Percentiles rank a stretch among this genome's conserved stretches.
Evolutionary conservation across 2,113 vertebrate genomes (phyloP).

Genomic region (Danionella cerebrum): DNA sequence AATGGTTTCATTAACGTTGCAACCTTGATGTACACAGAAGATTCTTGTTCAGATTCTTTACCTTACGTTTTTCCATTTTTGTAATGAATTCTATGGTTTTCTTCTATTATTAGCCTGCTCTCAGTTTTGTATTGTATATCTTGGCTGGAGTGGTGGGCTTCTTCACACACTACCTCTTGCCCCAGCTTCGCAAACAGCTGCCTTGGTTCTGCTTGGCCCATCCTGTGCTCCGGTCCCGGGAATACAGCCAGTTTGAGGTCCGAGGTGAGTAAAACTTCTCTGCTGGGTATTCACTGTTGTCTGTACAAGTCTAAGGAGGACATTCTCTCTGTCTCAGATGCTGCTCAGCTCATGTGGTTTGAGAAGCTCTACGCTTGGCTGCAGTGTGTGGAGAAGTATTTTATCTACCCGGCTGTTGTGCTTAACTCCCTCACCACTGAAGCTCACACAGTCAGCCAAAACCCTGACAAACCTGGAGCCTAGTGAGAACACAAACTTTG

Average conservation of each 20-base stretch:
- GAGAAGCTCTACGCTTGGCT: slow-evolving; percentile 85
- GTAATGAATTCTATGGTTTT: not conserved
- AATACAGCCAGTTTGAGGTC: slow-evolving; percentile 90
- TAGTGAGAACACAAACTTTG: slow-evolving; percentile 62
- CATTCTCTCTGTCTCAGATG: slow-evolving; percentile 54
- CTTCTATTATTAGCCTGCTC: slow-evolving; percentile 65
- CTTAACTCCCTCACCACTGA: slow-evolving; percentile 82
- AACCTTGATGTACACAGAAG: no score
- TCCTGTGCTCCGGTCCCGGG: slow-evolving; percentile 77
- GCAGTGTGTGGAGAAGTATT: slow-evolving; percentile 83
- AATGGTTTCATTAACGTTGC: no score
- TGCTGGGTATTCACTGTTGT: not conserved
- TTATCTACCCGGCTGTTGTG: slow-evolving; percentile 82
- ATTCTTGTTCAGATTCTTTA: no score
- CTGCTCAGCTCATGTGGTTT: slow-evolving; percentile 89
- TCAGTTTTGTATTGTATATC: slow-evolving; percentile 79
- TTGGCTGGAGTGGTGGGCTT: slow-evolving; percentile 79
- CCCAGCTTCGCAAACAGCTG: slow-evolving; percentile 84
- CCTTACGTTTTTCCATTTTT: no score
- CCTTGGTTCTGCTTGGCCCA: slow-evolving; percentile 88
- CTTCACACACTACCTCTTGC: slow-evolving; percentile 83
- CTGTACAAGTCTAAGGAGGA: not conserved
- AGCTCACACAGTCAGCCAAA: slow-evolving; percentile 69
- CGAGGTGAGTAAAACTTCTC: slow-evolving; percentile 67
- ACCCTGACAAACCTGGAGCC: slow-evolving; percentile 75